These are phyloP conservation scores for Euspilapteryx auroguttella DNA, from an alignment of 2,888 invertebrate genomes.

Conservation along the genomic window DNA sequence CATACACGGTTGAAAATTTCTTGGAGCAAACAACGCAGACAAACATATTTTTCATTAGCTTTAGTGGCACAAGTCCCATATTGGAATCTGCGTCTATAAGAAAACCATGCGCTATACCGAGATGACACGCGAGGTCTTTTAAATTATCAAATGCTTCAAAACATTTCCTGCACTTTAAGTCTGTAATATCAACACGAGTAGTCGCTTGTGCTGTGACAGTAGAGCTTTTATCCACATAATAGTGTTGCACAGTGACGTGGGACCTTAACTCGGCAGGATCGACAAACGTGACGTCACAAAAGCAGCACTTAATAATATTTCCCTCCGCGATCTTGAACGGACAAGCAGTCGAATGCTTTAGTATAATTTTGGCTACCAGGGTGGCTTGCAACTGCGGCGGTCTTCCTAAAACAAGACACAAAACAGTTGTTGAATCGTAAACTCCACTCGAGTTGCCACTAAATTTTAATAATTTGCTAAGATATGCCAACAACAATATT, in stretches of 20 bases:
- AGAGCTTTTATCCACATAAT: neutral
- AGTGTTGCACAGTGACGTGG: constrained; percentile 8
- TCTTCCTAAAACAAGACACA: too few relatives aligned
- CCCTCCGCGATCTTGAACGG: constrained; percentile 14
- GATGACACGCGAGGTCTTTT: neutral
- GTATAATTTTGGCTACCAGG: neutral
- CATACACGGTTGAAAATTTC: neutral
- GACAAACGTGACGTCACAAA: constrained; percentile 16
- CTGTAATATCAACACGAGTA: neutral
- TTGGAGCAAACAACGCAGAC: neutral
- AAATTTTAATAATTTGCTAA: too few relatives aligned
- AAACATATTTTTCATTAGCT: neutral
- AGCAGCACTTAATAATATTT: constrained; percentile 14
- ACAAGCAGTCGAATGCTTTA: constrained; percentile 13
- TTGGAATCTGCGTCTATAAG: neutral
- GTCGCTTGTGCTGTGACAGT: neutral
- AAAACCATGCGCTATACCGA: neutral
- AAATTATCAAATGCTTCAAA: neutral
- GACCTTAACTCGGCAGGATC: constrained; percentile 15
- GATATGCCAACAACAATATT: too few relatives aligned
- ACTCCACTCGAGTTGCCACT: too few relatives aligned
- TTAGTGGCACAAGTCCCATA: neutral
- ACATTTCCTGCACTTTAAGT: neutral
- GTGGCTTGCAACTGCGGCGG: neutral
- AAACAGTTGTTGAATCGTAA: too few relatives aligned